A percentile compares a stretch with the other conserved stretches of the same genome.
Conservation (phyloP, 2,113 vertebrate species). For the Panurus biarmicus region DNA sequence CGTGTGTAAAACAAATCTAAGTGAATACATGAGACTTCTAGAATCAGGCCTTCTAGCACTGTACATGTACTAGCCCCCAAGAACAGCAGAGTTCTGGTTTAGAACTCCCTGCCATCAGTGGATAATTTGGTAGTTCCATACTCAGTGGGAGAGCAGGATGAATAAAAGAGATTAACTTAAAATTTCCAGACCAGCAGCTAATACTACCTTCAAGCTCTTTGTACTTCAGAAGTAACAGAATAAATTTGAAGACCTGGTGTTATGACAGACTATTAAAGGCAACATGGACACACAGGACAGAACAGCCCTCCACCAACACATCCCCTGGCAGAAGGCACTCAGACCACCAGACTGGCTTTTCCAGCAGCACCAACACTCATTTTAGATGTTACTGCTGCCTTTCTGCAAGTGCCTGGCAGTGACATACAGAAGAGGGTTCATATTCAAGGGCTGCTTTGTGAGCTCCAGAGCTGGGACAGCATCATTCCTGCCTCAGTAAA, state of each 20-base stretch:
- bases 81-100: neutral
- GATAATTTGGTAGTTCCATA: neutral
- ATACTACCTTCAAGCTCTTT: neutral
- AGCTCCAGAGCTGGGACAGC: neutral
- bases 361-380: neutral
- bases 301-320: neutral
- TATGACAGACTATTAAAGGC: neutral
- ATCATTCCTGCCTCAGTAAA: rapidly evolving
- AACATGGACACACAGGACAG: neutral
- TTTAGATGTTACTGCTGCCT: neutral
- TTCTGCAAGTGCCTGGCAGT: neutral
- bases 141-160: neutral
- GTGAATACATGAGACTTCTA: neutral
- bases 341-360: neutral
- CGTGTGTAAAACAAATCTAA: neutral
- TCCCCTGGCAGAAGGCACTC: neutral
- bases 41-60: neutral
- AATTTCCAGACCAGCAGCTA: neutral
- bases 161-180: neutral
- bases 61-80: neutral
- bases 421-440: rapidly evolving
- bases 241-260: neutral
- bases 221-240: neutral
- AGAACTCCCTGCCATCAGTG: neutral
- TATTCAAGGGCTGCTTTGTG: neutral